phyloP scores from a whole-genome alignment of 1,140 invertebrate genomes.

The Halictus rubicundus region DNA sequence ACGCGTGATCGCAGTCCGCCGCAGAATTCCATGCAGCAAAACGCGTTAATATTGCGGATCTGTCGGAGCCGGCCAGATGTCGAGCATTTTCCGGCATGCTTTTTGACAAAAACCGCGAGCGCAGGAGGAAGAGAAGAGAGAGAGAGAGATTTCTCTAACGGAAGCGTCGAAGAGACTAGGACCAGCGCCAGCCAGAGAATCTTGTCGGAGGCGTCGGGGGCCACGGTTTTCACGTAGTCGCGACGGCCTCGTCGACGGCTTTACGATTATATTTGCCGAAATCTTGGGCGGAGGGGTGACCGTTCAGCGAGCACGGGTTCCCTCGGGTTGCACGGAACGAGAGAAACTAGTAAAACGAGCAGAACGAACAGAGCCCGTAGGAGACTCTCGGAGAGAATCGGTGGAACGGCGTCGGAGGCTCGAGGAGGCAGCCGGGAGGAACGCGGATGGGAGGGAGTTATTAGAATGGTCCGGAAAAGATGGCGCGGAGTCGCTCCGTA shows the following conservation, averaged over 20 bases:
- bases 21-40: too few species aligned
- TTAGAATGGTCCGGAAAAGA: constrained; percentile 82
- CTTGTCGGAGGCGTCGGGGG: not conserved
- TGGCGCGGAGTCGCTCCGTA: constrained; percentile 81
- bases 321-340: not conserved
- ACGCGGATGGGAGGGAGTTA: constrained; percentile 76
- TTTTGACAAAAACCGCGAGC: not conserved
- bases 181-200: not conserved
- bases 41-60: too few species aligned
- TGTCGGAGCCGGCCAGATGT: too few species aligned
- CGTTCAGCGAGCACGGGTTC: constrained; percentile 27
- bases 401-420: constrained; percentile 38
- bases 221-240: constrained; percentile 1
- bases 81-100: too few species aligned
- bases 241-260: constrained; percentile 49
- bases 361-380: constrained; percentile 18
- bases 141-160: too few species aligned
- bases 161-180: not conserved
- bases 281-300: constrained; percentile 51
- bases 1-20: too few species aligned
- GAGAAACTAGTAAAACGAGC: not conserved
- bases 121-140: not conserved
- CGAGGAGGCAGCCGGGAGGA: constrained; percentile 55
- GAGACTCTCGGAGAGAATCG: constrained; percentile 7
- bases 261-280: constrained; percentile 65